Evolutionary conservation across 1,140 invertebrate genomes (phyloP).

Genomic region (Brachystomella parvula): DNA sequence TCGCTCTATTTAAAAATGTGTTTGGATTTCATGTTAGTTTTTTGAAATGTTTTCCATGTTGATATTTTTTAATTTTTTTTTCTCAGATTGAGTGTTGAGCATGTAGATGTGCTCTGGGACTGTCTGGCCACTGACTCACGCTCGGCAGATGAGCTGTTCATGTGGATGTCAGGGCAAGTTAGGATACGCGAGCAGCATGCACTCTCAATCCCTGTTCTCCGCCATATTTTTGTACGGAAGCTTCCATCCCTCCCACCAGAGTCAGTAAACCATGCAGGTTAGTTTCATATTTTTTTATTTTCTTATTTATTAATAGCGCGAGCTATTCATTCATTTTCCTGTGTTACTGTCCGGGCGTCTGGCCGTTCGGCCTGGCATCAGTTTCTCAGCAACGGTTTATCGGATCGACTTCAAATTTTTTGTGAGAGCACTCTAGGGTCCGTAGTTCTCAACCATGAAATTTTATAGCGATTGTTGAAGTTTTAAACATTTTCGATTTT

Average conservation of each 20-base stretch:
- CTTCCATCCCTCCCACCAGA: conserved; percentile 78
- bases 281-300: too few relatives aligned
- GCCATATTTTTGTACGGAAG: conserved; percentile 80
- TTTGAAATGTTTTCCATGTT: conserved; percentile 30
- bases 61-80: conserved; percentile 31
- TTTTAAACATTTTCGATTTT: too few relatives aligned
- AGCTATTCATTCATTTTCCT: too few relatives aligned
- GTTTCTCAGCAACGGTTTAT: too few relatives aligned
- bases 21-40: conserved; percentile 1
- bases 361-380: too few relatives aligned
- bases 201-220: conserved; percentile 70
- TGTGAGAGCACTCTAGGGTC: too few relatives aligned
- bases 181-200: conserved; percentile 72
- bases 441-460: too few relatives aligned
- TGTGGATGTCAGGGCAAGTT: conserved; percentile 59
- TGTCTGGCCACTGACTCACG: conserved; percentile 74
- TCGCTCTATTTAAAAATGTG: neutral
- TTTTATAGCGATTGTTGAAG: too few relatives aligned
- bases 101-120: conserved; percentile 82
- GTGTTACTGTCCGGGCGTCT: too few relatives aligned
- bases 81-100: conserved; percentile 69
- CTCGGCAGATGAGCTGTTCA: conserved; percentile 82
- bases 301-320: too few relatives aligned
- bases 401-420: too few relatives aligned
- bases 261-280: conserved; percentile 84